Evolutionary conservation across 2,888 invertebrate species (phyloP).

Genomic region (Nebria salina): DNA sequence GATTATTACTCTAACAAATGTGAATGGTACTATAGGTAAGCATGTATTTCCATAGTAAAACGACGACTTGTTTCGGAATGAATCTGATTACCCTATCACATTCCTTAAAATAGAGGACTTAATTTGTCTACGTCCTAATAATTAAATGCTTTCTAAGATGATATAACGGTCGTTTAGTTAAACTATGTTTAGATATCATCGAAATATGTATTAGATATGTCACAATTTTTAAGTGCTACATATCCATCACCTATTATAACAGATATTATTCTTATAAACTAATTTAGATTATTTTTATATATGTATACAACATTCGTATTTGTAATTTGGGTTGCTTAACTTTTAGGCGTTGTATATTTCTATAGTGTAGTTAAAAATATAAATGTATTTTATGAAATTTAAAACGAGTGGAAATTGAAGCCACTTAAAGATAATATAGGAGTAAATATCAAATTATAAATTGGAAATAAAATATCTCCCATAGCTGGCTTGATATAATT

Average conservation of each 20-base stretch:
- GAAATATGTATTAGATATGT: conserved; percentile 1
- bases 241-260: conserved; percentile 25
- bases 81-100: conserved; percentile 20
- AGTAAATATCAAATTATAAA: too few relatives aligned
- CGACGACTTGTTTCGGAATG: neutral
- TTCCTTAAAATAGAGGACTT: conserved; percentile 25
- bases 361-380: too few relatives aligned
- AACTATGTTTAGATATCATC: conserved; percentile 22
- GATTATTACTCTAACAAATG: neutral
- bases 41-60: neutral
- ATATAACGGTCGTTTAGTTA: conserved; percentile 12
- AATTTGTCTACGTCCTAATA: conserved; percentile 37
- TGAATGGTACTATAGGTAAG: neutral
- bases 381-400: too few relatives aligned
- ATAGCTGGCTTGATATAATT: too few relatives aligned
- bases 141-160: conserved; percentile 14
- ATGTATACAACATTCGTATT: neutral
- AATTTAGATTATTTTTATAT: neutral
- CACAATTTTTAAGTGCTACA: conserved; percentile 26
- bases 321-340: too few relatives aligned
- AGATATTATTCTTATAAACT: conserved; percentile 8
- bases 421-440: too few relatives aligned
- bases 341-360: too few relatives aligned
- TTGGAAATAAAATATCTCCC: too few relatives aligned
- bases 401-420: too few relatives aligned